Conservation (phyloP, 2,888 invertebrate species). For the Alviniconcha strummeri region DNA sequence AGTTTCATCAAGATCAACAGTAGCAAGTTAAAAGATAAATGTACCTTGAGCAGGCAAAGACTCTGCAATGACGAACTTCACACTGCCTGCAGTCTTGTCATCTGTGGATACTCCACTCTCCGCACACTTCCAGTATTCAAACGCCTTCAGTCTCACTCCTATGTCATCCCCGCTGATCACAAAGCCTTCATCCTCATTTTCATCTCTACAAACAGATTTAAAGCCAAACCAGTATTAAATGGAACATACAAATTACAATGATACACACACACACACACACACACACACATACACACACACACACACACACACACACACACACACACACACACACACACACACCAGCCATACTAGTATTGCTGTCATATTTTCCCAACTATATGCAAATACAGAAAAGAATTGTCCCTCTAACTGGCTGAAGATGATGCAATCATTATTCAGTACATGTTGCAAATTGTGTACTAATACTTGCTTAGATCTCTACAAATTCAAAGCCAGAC, state of each 20-base stretch:
- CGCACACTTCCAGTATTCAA: constrained; percentile 75
- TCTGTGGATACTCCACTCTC: constrained; percentile 64
- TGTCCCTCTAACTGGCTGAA: too few relatives aligned
- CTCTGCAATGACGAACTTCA: constrained; percentile 74
- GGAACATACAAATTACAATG: not conserved
- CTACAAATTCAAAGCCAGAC: constrained; percentile 52
- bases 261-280: constrained; percentile 11
- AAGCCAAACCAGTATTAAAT: not conserved
- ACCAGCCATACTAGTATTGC: too few relatives aligned
- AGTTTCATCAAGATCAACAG: too few relatives aligned
- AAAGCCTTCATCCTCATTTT: constrained; percentile 71
- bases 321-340: not conserved
- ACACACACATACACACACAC: constrained; percentile 19
- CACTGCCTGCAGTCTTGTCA: constrained; percentile 37
- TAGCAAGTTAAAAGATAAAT: too few relatives aligned
- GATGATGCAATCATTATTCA: too few relatives aligned
- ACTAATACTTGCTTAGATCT: too few relatives aligned
- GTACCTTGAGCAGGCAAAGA: constrained; percentile 68
- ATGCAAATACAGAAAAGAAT: not conserved
- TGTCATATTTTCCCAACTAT: not conserved
- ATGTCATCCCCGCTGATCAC: constrained; percentile 71
- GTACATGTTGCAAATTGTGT: too few relatives aligned
- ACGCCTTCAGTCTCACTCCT: constrained; percentile 73
- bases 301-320: not conserved
- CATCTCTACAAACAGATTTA: constrained; percentile 62